Conservation (phyloP, 2,888 invertebrate genomes). For the Pristionchus entomophagus region DNA sequence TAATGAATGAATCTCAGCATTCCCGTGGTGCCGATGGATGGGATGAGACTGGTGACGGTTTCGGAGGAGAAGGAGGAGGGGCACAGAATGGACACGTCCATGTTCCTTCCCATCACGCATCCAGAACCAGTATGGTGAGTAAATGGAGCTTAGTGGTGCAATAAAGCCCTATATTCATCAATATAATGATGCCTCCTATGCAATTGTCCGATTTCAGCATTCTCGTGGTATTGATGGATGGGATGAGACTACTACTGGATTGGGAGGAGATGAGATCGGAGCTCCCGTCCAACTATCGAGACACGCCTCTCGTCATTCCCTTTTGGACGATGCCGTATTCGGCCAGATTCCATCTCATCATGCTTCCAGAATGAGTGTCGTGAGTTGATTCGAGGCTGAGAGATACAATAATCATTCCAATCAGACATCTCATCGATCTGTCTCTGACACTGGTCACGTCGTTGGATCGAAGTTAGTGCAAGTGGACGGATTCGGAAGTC, state of each 20-base stretch:
- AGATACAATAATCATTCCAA: not conserved
- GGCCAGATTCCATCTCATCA: not conserved
- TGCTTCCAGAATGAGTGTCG: not conserved
- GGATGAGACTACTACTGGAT: not conserved
- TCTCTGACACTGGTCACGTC: not conserved
- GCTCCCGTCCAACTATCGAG: constrained; percentile 15
- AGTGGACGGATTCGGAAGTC: not conserved
- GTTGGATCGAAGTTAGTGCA: not conserved
- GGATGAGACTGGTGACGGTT: not conserved
- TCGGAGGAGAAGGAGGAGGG: not conserved
- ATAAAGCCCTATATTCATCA: too few relatives aligned
- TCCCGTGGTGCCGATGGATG: not conserved
- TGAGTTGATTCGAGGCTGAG: not conserved
- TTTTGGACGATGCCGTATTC: not conserved
- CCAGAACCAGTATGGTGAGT: too few relatives aligned
- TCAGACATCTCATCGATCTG: constrained; percentile 4
- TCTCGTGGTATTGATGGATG: not conserved
- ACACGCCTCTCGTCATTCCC: constrained; percentile 9
- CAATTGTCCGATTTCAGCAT: not conserved
- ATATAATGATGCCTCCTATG: too few relatives aligned
- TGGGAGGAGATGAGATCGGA: not conserved
- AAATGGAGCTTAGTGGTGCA: too few relatives aligned
- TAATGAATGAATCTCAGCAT: too few relatives aligned
- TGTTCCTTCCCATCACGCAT: constrained; percentile 5
- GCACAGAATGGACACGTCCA: too few relatives aligned